Conservation (phyloP, 2,888 invertebrate species). For the Eretmocerus hayati region DNA sequence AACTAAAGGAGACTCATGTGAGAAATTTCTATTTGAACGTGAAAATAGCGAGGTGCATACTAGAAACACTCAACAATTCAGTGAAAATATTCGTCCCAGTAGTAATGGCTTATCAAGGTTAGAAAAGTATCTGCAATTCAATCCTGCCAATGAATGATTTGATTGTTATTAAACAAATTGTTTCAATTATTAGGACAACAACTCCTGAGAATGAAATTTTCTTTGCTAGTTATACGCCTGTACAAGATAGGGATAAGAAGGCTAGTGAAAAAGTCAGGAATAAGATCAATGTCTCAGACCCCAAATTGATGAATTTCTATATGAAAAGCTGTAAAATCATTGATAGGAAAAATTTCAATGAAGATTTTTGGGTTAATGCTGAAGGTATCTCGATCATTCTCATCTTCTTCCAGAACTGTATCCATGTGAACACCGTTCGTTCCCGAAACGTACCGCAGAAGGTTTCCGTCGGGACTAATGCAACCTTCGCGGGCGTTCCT, state of each 20-base stretch:
- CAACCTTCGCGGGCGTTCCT: too few species aligned
- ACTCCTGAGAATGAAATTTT: constrained; percentile 20
- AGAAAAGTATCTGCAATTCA: too few species aligned
- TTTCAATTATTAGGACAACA: background rate
- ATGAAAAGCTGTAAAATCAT: constrained; percentile 13
- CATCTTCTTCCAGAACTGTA: too few species aligned
- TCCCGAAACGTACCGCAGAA: too few species aligned
- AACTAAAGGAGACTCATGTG: constrained; percentile 17
- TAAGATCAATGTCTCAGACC: constrained; percentile 9
- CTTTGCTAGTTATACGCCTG: constrained; percentile 5
- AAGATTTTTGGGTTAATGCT: constrained; percentile 1
- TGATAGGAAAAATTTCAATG: constrained; percentile 6
- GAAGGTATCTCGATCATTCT: constrained; percentile 12
- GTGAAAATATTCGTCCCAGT: background rate
- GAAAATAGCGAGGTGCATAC: constrained; percentile 6
- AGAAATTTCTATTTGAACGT: constrained; percentile 13
- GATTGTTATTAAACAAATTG: background rate
- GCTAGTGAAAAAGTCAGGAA: background rate
- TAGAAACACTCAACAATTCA: background rate
- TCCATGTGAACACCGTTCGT: too few species aligned
- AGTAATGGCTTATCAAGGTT: background rate
- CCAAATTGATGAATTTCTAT: constrained; percentile 11
- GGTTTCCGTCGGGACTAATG: too few species aligned
- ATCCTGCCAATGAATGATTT: too few species aligned
- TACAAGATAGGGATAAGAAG: constrained; percentile 5